Evolutionary conservation across 2,113 vertebrate species (phyloP).

Genomic region (Arothron firmamentum): DNA sequence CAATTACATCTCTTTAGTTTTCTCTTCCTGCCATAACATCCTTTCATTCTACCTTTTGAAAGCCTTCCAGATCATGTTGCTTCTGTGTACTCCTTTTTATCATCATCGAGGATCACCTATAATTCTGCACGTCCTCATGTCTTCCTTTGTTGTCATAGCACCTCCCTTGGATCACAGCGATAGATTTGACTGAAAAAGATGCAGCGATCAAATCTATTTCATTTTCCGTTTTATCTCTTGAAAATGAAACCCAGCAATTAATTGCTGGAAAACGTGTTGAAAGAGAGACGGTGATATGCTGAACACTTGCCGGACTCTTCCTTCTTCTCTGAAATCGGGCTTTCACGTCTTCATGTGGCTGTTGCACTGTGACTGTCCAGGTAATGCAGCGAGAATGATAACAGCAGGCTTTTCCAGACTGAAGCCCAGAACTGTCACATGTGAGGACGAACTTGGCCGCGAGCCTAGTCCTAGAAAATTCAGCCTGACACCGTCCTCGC

Average conservation of each 20-base stretch:
- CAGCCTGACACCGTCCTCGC: constrained; percentile 50
- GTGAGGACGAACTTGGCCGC: constrained; percentile 53
- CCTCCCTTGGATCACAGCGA: too few relatives aligned
- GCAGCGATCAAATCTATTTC: too few relatives aligned
- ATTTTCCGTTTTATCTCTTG: too few relatives aligned
- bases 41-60: constrained; percentile 7
- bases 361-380: constrained; percentile 33
- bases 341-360: constrained; percentile 46
- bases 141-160: too few relatives aligned
- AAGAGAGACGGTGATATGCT: too few relatives aligned
- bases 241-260: too few relatives aligned
- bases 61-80: constrained; percentile 15
- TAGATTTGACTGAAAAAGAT: too few relatives aligned
- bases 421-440: constrained; percentile 62
- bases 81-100: too few relatives aligned
- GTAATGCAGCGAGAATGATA: constrained; percentile 57
- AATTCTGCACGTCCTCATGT: too few relatives aligned
- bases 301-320: too few relatives aligned
- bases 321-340: not conserved
- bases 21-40: constrained; percentile 2
- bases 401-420: constrained; percentile 60
- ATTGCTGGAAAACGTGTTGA: too few relatives aligned
- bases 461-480: constrained; percentile 54
- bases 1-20: constrained; percentile 12
- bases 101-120: too few relatives aligned